Evolutionary conservation across 2,888 invertebrate species (phyloP), one percentile per base, ranked within the genome.

Genomic region (Phaonia tiefii): DNA sequence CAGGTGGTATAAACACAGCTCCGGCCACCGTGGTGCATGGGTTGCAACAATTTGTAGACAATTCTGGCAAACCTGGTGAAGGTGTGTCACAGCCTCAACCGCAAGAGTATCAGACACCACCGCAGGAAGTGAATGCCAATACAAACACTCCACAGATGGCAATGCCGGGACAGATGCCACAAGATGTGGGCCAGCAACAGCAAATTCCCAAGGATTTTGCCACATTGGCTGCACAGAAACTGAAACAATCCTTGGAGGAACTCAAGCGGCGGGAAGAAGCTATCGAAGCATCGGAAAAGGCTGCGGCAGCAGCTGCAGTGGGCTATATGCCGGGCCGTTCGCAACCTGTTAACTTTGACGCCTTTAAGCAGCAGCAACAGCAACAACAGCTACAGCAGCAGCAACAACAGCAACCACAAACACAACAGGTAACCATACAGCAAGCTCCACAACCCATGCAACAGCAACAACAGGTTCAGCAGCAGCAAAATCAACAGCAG

Each of bases 11-110:
- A n/a, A 84, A 88, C 83, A 91, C 93, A 90, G 87, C 93, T 91
- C 89, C 89, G 56, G 86, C 89, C 46, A 87, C 89, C 1, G 88
- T 89, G 17, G 86, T 88, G 13, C 88, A 88, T 69, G 89, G 89
- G 63, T 86, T 89, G 83, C 86, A 88, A 37, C 88, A 89, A n/a
- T 85, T 86, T 70, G 84, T 86, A 25, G 72, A 81, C 3, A 81
- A 78, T 39, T 25, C 75, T 1, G 73, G 22, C 67, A 42, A 63
- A 49, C 11, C 37, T 4, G 13, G 74, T 65, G 58, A 63, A 31
- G 26, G 44, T n/a, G 85, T 92, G 89, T 92, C 92, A 83, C 92
- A 92, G 86, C 85, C 83, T 84, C 80, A 85, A n/a, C 93, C 93
- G 85, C 89, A 88, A 15, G 88, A 88, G 70, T 89, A 89, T 75